Percentiles rank a stretch among this genome's conserved stretches.
phyloP scores from a whole-genome alignment of 2,797 vertebrate species.

The Pitangus sulphuratus region DNA sequence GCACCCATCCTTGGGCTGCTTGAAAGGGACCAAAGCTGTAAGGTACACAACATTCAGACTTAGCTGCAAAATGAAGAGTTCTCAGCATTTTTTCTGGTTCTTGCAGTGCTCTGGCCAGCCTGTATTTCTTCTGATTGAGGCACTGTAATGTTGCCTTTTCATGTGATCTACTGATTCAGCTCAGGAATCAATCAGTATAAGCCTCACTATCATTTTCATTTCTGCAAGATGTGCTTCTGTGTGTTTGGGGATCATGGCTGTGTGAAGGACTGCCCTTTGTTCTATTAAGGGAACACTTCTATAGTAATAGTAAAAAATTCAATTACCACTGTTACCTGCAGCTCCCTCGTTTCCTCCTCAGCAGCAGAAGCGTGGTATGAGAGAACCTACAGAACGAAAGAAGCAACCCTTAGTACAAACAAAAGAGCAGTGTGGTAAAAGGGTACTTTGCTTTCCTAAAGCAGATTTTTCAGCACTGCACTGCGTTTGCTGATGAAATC shows the following conservation, averaged over 20 bases:
- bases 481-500: background rate
- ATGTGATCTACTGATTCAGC: background rate
- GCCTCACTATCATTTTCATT: background rate
- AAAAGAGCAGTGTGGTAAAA: background rate
- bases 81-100: background rate
- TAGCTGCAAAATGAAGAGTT: background rate
- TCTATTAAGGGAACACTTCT: background rate
- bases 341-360: slow-evolving; percentile 90
- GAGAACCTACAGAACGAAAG: slow-evolving; percentile 81
- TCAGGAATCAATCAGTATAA: background rate
- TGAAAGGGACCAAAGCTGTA: background rate
- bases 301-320: slow-evolving; percentile 53
- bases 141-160: background rate
- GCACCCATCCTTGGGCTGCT: background rate
- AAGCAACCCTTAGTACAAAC: background rate
- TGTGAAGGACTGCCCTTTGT: background rate
- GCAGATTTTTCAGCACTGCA: background rate
- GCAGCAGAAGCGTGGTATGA: slow-evolving; percentile 94
- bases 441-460: background rate
- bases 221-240: background rate
- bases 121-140: background rate
- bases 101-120: background rate
- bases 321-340: slow-evolving; percentile 94
- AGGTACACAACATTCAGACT: background rate
- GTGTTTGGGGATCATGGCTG: background rate